phyloP scores from a whole-genome alignment of 2,888 invertebrate genomes.

The Torymus auratus region DNA sequence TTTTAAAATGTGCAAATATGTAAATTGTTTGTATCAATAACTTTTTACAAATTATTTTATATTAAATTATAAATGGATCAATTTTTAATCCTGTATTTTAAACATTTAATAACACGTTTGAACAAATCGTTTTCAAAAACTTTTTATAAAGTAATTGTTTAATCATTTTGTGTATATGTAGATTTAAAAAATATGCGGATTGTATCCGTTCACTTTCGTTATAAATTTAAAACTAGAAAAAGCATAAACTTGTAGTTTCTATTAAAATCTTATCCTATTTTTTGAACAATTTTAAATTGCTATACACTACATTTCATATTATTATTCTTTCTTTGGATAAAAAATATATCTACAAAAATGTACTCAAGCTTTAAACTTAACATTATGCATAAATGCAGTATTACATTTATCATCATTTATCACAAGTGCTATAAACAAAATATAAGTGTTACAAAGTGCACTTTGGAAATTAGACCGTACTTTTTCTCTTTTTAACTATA shows the following conservation, averaged over 20 bases:
- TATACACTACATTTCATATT: too few relatives aligned
- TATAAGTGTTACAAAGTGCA: not conserved
- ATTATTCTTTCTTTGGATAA: too few relatives aligned
- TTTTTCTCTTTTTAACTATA: too few relatives aligned
- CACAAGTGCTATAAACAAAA: not conserved
- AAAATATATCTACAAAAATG: constrained; percentile 7
- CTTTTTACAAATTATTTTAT: constrained; percentile 8
- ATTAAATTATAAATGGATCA: constrained; percentile 26
- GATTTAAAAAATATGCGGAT: too few relatives aligned
- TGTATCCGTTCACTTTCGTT: too few relatives aligned
- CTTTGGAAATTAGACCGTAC: too few relatives aligned
- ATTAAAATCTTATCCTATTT: too few relatives aligned
- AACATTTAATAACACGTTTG: constrained; percentile 28
- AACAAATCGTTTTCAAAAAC: constrained; percentile 3
- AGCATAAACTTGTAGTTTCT: too few relatives aligned
- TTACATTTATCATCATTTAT: not conserved
- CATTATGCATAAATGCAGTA: constrained; percentile 8
- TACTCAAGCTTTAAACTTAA: not conserved
- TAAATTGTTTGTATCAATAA: constrained; percentile 29
- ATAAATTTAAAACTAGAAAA: too few relatives aligned
- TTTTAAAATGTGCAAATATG: constrained; percentile 43
- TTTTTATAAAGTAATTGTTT: not conserved
- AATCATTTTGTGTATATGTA: too few relatives aligned
- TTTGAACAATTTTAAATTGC: too few relatives aligned
- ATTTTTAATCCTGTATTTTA: constrained; percentile 15